phyloP scores from a whole-genome alignment of 2,113 vertebrate genomes.

The Corapipo altera region DNA sequence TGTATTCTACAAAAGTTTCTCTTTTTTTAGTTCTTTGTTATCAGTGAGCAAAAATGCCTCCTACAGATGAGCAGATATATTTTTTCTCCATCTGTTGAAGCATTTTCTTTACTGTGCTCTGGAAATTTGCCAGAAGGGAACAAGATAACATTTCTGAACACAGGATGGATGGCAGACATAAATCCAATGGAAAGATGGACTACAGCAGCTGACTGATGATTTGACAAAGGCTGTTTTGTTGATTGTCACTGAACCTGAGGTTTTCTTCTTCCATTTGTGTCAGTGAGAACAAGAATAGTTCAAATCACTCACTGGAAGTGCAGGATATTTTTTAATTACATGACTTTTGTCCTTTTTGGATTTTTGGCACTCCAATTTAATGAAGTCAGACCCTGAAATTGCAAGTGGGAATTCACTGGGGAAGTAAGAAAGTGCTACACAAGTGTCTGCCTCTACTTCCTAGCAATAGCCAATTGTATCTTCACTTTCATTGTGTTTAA shows the following conservation, averaged over 20 bases:
- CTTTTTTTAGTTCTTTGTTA: background rate
- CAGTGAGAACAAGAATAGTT: background rate
- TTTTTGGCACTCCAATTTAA: background rate
- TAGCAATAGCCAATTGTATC: background rate
- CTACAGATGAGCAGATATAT: background rate
- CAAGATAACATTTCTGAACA: slow-evolving; percentile 23
- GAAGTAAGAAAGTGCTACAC: background rate
- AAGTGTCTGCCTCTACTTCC: background rate
- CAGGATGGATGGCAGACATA: background rate
- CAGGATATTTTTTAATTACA: background rate
- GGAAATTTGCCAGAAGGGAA: slow-evolving; percentile 28
- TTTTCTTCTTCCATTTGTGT: background rate
- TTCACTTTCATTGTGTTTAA: background rate
- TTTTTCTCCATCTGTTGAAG: background rate
- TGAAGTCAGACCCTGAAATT: background rate
- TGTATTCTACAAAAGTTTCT: background rate
- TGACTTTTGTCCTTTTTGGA: background rate
- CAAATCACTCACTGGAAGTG: background rate
- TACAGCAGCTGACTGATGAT: background rate
- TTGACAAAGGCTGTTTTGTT: slow-evolving; percentile 8
- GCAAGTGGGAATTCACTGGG: background rate
- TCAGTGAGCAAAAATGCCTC: slow-evolving; percentile 1
- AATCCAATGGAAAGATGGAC: background rate
- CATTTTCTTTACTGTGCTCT: slow-evolving; percentile 2
- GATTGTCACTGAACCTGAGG: background rate